Evolutionary conservation across 2,888 invertebrate genomes (phyloP).

Genomic region (Anoplius nigerrimus): DNA sequence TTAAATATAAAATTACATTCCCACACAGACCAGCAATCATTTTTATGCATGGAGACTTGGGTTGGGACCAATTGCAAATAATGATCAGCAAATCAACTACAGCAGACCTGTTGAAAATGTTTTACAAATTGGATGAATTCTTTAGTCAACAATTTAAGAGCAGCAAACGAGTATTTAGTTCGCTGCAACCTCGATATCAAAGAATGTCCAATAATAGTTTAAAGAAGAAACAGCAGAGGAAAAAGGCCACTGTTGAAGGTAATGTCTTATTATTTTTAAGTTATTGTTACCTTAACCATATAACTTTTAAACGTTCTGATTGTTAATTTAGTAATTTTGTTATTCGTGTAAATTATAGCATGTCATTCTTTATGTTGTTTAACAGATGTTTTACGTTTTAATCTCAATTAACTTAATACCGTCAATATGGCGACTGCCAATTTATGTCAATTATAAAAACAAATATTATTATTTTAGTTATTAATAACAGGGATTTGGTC

Average conservation of each 20-base stretch:
- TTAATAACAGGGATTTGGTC: no score
- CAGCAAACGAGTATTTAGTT: slow-evolving; percentile 93
- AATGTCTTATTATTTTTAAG: slow-evolving; percentile 60
- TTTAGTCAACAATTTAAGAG: slow-evolving; percentile 98
- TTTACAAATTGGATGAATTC: slow-evolving; percentile 96
- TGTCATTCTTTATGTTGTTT: no score
- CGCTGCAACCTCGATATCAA: slow-evolving; percentile 78
- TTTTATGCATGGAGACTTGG: slow-evolving; percentile 92
- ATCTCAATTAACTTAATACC: no score
- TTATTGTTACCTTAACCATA: no score
- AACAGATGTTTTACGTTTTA: no score
- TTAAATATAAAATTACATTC: neutral
- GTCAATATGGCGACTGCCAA: no score
- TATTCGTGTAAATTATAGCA: no score
- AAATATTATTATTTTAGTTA: no score
- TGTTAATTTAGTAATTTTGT: no score
- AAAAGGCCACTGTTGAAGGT: slow-evolving; percentile 72
- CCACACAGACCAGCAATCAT: slow-evolving; percentile 86
- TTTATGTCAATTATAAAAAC: no score
- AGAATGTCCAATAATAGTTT: slow-evolving; percentile 66
- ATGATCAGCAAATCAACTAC: slow-evolving; percentile 98
- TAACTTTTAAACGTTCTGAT: no score
- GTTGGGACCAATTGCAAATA: slow-evolving; percentile 97
- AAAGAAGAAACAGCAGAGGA: slow-evolving; percentile 71
- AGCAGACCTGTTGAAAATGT: slow-evolving; percentile 97